phyloP scores from a whole-genome alignment of 2,797 vertebrate genomes.

The Ammospiza maritima region DNA sequence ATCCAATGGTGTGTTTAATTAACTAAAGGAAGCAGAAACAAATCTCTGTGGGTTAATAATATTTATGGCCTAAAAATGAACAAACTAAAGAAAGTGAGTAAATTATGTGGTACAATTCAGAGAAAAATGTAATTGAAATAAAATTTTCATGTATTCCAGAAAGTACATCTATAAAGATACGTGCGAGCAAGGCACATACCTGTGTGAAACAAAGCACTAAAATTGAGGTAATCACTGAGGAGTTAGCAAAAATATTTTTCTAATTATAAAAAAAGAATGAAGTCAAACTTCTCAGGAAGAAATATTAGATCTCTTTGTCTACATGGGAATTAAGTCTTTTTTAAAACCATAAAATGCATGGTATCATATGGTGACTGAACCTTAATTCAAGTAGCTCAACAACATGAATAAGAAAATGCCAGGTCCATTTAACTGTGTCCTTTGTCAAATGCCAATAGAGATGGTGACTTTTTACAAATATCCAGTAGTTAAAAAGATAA shows the following conservation, averaged over 20 bases:
- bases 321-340: background rate
- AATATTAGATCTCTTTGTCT: background rate
- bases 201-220: background rate
- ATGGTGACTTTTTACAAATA: slow-evolving; percentile 67
- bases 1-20: slow-evolving; percentile 80
- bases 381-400: slow-evolving; percentile 59
- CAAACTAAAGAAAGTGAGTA: slow-evolving; percentile 70
- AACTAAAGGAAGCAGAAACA: slow-evolving; percentile 79
- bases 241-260: background rate
- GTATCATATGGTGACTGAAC: slow-evolving; percentile 24
- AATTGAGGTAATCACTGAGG: background rate
- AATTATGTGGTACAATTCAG: slow-evolving; percentile 62
- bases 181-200: background rate
- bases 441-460: slow-evolving; percentile 66
- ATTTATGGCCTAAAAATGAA: slow-evolving; percentile 76
- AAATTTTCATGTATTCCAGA: slow-evolving; percentile 68
- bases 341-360: slow-evolving; percentile 3
- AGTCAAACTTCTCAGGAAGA: background rate
- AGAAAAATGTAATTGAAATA: slow-evolving; percentile 75
- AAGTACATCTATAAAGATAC: slow-evolving; percentile 16
- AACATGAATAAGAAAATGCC: slow-evolving; percentile 69
- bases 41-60: slow-evolving; percentile 79
- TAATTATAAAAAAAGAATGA: background rate
- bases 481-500: slow-evolving; percentile 55
- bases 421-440: slow-evolving; percentile 66